Conservation (phyloP, 2,888 invertebrate species). For the Hypomecis atomaria region DNA sequence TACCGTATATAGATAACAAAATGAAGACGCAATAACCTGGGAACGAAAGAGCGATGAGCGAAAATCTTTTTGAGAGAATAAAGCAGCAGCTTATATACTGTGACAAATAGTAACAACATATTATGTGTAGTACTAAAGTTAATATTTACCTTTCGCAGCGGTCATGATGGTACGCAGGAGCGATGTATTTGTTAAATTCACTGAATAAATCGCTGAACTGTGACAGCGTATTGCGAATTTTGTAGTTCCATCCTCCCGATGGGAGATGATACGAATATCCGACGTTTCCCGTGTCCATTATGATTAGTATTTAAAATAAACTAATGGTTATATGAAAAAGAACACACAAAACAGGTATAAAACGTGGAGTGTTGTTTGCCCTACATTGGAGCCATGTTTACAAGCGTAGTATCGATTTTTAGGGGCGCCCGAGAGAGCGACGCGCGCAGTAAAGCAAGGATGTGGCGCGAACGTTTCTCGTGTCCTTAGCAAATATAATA, state of each 20-base stretch:
- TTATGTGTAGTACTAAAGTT: too few relatives aligned
- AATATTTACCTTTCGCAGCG: slow-evolving; percentile 93
- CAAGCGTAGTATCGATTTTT: slow-evolving; percentile 61
- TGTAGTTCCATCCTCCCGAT: slow-evolving; percentile 90
- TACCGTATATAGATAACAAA: too few relatives aligned
- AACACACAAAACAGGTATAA: slow-evolving; percentile 64
- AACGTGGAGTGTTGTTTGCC: slow-evolving; percentile 59
- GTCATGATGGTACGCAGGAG: slow-evolving; percentile 98
- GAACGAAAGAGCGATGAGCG: too few relatives aligned
- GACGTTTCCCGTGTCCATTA: slow-evolving; percentile 86
- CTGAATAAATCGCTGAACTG: slow-evolving; percentile 98
- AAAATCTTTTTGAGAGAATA: too few relatives aligned
- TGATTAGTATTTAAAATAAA: slow-evolving; percentile 36
- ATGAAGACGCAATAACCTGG: too few relatives aligned
- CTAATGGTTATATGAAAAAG: slow-evolving; percentile 48
- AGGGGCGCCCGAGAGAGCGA: slow-evolving; percentile 23
- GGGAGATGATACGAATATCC: slow-evolving; percentile 94
- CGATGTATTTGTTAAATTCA: slow-evolving; percentile 97
- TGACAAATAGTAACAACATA: too few relatives aligned
- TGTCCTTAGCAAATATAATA: too few relatives aligned
- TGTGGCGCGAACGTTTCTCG: slow-evolving; percentile 24
- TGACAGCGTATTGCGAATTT: slow-evolving; percentile 91
- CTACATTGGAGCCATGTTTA: slow-evolving; percentile 77
- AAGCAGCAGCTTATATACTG: too few relatives aligned
- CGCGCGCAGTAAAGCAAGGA: slow-evolving; percentile 36